phyloP scores from a whole-genome alignment of 2,113 vertebrate genomes.

The Geococcyx californianus region DNA sequence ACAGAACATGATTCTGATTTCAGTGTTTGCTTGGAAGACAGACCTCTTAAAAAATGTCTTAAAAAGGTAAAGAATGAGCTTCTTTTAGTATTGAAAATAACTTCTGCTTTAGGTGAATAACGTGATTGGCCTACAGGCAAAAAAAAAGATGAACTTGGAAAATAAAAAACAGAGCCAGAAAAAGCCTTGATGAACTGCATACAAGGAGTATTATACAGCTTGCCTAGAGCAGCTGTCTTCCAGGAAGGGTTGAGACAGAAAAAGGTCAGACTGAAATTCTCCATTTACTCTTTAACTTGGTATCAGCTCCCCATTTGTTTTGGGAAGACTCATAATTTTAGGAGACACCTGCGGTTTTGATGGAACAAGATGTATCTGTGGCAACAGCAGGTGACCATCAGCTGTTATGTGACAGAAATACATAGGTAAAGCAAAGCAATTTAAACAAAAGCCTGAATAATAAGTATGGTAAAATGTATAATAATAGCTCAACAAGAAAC shows the following conservation, averaged over 20 bases:
- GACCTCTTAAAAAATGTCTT: background rate
- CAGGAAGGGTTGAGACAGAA: background rate
- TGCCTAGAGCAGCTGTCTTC: background rate
- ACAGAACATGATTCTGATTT: background rate
- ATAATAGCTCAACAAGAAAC: constrained; percentile 6
- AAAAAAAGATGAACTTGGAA: background rate
- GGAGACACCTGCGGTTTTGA: background rate
- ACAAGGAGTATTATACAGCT: background rate
- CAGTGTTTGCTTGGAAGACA: background rate
- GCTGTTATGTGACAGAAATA: background rate
- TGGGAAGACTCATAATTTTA: background rate
- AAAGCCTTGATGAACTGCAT: background rate
- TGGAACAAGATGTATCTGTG: background rate
- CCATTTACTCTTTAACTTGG: background rate
- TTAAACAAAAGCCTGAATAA: constrained; percentile 4
- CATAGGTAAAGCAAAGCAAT: background rate
- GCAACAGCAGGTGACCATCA: background rate
- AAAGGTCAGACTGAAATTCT: background rate
- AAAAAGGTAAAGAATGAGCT: background rate
- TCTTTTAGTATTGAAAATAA: background rate
- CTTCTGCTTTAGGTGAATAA: background rate
- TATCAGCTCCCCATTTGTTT: background rate
- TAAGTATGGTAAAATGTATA: background rate
- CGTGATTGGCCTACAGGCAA: background rate
- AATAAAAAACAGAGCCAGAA: background rate